Evolutionary conservation across 2,797 vertebrate species (phyloP).

Genomic region (Fistularia tabacaria): DNA sequence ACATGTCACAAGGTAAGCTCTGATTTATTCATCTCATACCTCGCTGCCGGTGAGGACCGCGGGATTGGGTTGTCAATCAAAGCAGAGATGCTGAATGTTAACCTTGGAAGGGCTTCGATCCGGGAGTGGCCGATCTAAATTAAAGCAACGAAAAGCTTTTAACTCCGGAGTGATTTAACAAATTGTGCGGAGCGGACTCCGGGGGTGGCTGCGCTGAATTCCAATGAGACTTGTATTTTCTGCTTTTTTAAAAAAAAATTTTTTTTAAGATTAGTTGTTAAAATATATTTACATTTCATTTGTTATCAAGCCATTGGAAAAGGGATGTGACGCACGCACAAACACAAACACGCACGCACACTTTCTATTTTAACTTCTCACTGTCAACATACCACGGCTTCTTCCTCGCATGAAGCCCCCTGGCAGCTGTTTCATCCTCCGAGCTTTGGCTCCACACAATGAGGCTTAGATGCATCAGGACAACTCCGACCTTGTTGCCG

Average conservation of each 20-base stretch:
- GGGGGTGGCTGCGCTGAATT: slow-evolving; percentile 26
- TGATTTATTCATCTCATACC: slow-evolving; percentile 31
- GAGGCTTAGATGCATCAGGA: slow-evolving; percentile 40
- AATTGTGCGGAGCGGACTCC: slow-evolving; percentile 21
- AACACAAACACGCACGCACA: slow-evolving; percentile 9
- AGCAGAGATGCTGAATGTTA: slow-evolving; percentile 33
- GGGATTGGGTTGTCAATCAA: slow-evolving; percentile 35
- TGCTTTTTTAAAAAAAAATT: not conserved
- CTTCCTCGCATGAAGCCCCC: slow-evolving; percentile 42
- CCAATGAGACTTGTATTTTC: slow-evolving; percentile 11
- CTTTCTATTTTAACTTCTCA: slow-evolving; percentile 61
- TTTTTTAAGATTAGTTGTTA: slow-evolving; percentile 19
- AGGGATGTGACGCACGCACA: not conserved
- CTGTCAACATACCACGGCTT: slow-evolving; percentile 54
- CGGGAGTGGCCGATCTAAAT: slow-evolving; percentile 30
- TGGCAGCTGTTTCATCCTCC: slow-evolving; percentile 58
- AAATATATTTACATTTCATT: slow-evolving; percentile 28
- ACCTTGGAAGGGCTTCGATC: slow-evolving; percentile 50
- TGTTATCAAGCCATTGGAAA: not conserved
- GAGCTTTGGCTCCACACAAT: slow-evolving; percentile 44
- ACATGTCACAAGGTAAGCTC: slow-evolving; percentile 61
- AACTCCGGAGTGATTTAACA: slow-evolving; percentile 42
- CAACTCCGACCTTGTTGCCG: slow-evolving; percentile 42
- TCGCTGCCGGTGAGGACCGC: slow-evolving; percentile 1
- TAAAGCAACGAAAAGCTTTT: slow-evolving; percentile 42